Base-by-base conservation (phyloP, 2,797 vertebrate genomes). In the Girardinus metallicus region DNA sequence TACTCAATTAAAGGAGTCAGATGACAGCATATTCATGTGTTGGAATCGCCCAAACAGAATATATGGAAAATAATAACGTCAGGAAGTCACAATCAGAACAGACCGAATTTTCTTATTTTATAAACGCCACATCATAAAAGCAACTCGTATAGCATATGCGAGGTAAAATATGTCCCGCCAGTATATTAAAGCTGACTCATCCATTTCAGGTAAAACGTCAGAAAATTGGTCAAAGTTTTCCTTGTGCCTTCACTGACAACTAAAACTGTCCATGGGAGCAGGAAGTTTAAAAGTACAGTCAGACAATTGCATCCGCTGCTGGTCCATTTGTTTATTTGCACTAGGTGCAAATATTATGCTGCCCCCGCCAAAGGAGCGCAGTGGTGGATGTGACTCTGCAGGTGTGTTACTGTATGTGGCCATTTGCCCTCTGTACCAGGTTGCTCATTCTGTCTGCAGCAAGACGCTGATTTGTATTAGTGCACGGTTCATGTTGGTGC, bases 401-500 rank as follows among this genome's bases (percentile, higher is more conserved):
- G 2, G 62, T 70, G 46, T 77, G 47, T 7, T 34, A 53, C 8
- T 51, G 51, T 16, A 41, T 2, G 15, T 1, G 23, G 60, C 39
- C 41, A 41, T 68, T 26, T 51, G 46, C 34, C 75, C 62, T 53
- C 60, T 68, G 31, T n/a, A 31, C 46, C 75, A 76, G 18, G 55
- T 41, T 76, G 74, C 74, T 64, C 31, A 26, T 39, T 13, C 1
- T 55, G 21, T 43, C 51, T 78, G 77, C n/a, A 73, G 29, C 29
- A 9, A 47, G 12, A 44, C 46, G 77, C 72, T 57, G 75, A 77
- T 68, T 73, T 55, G 16, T 78, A 57, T 72, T 73, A 57, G 62
- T 79, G 77, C 77, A 36, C 8, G 47, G 36, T 62, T 79, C 70
- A 47, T 47, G 53, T 41, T 75, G 62, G n/a, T 75, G 47, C 47